Evolutionary conservation across 1,140 invertebrate genomes (phyloP), one percentile per base, ranked within the genome.

Genomic region (Diuraphis noxia): DNA sequence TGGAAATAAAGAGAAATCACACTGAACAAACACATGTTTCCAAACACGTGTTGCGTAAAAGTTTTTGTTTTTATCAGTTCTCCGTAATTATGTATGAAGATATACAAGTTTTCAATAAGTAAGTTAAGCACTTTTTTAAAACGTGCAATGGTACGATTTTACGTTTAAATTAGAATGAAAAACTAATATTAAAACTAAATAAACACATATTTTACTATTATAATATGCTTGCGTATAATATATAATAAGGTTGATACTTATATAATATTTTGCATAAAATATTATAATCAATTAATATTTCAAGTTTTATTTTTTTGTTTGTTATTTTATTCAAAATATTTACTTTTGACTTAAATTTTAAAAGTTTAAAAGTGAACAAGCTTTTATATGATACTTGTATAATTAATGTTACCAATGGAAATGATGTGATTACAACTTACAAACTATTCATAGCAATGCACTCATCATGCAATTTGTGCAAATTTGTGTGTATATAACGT

Each of bases 41-140:
- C 19, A 19, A 43, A 85, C 84, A 86, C 41, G 84, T 86, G 84
- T 86, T 86, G 84, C 43, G 4, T 85, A 25, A 49, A 86, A 49
- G n/a, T 49, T 86, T 86, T 86, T 86, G n/a, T 86, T 86, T 86
- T 36, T 30, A 36, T 21, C 7, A 49, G n/a, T 36, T 86, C 34
- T 17, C 30, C 13, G 30, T 85, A 85, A 85, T 85, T 85, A 43
- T 43, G 41, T 86, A 49, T 25, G 34, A 1, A 43, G 30, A 85
- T 46, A 6, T 85, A 85, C 17, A 30, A 34, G 72, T 79, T 79
- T 79, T 79, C 72, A 36, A 79, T 79, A 79, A 79, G 34, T 34
- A 8, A 79, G n/a, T n/a, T n/a, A 49, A n/a, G 7, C 10, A 79
- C 72, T 6, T 79, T 79, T 79, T 79, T 2, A 79, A 36, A 79